These are phyloP conservation scores for Parasteatoda lunata DNA, from an alignment of 2,888 invertebrate genomes.

Conservation along the genomic window DNA sequence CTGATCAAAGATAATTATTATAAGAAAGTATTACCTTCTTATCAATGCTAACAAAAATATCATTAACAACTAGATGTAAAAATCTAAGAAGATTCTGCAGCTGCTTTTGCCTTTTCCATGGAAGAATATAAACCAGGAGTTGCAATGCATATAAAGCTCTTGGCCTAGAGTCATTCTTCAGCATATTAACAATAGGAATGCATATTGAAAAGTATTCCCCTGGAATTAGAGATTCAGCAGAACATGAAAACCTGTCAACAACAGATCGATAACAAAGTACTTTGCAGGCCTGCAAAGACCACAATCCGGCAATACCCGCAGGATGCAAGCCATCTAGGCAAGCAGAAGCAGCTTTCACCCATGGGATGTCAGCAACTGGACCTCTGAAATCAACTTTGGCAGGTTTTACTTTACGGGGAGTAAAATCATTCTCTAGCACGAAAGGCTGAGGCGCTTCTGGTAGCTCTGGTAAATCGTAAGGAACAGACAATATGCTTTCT, in stretches of 20 bases:
- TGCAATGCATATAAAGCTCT: slow-evolving; percentile 52
- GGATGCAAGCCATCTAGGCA: slow-evolving; percentile 53
- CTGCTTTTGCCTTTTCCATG: slow-evolving; percentile 53
- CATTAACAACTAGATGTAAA: slow-evolving; percentile 58
- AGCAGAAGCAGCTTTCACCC: slow-evolving; percentile 49
- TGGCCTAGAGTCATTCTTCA: slow-evolving; percentile 32
- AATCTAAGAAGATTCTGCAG: slow-evolving; percentile 57
- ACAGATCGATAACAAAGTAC: slow-evolving; percentile 64
- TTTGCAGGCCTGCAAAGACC: slow-evolving; percentile 68
- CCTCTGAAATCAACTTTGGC: slow-evolving; percentile 33
- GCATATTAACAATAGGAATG: slow-evolving; percentile 47
- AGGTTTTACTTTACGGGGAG: slow-evolving; percentile 40
- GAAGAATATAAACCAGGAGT: slow-evolving; percentile 51
- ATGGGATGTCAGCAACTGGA: slow-evolving; percentile 53
- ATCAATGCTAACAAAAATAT: slow-evolving; percentile 64
- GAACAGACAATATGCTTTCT: slow-evolving; percentile 53
- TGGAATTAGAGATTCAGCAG: slow-evolving; percentile 53
- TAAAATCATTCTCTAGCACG: slow-evolving; percentile 52
- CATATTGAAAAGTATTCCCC: slow-evolving; percentile 60
- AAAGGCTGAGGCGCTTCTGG: slow-evolving; percentile 55
- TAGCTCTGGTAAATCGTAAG: slow-evolving; percentile 46
- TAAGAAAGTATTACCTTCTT: slow-evolving; percentile 50
- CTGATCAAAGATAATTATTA: not conserved
- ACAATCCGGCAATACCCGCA: slow-evolving; percentile 50
- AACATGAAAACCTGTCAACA: slow-evolving; percentile 46